Evolutionary conservation across 2,113 vertebrate genomes (phyloP).

Genomic region (Osmerus eperlanus): DNA sequence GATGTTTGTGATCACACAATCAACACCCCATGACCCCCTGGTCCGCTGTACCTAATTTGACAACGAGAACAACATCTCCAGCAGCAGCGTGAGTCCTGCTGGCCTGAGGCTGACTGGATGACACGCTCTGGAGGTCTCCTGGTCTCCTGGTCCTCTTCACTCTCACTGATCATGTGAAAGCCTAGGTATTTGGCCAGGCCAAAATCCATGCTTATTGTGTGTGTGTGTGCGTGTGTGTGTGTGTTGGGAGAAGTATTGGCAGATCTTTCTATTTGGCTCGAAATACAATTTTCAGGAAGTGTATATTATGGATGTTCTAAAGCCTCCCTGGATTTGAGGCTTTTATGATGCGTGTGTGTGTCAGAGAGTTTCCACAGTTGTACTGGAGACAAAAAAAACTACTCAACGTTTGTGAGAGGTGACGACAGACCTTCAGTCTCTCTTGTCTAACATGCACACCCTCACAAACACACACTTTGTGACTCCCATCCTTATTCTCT

Average conservation of each 20-base stretch:
- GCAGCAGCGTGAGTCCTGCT: background rate
- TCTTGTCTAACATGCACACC: background rate
- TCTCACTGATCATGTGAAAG: too few species aligned
- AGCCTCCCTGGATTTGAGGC: background rate
- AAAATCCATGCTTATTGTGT: too few species aligned
- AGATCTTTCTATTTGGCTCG: too few species aligned
- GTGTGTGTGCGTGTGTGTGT: too few species aligned
- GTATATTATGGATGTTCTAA: too few species aligned
- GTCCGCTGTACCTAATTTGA: background rate
- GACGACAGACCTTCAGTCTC: background rate
- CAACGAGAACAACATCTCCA: background rate
- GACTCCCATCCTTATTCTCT: background rate
- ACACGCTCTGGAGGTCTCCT: too few species aligned
- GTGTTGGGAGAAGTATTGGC: too few species aligned
- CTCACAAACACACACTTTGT: background rate
- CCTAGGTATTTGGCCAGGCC: too few species aligned
- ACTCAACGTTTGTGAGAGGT: background rate
- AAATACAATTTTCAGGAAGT: too few species aligned
- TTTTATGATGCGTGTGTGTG: too few species aligned
- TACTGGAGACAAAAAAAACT: conserved; percentile 6
- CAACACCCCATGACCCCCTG: conserved; percentile 1
- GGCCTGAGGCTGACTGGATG: background rate
- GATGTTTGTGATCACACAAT: conserved; percentile 19
- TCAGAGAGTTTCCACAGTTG: conserved; percentile 2
- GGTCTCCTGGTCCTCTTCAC: too few species aligned